Evolutionary conservation across 1,140 invertebrate genomes (phyloP).

Genomic region (Ceratina japonica): DNA sequence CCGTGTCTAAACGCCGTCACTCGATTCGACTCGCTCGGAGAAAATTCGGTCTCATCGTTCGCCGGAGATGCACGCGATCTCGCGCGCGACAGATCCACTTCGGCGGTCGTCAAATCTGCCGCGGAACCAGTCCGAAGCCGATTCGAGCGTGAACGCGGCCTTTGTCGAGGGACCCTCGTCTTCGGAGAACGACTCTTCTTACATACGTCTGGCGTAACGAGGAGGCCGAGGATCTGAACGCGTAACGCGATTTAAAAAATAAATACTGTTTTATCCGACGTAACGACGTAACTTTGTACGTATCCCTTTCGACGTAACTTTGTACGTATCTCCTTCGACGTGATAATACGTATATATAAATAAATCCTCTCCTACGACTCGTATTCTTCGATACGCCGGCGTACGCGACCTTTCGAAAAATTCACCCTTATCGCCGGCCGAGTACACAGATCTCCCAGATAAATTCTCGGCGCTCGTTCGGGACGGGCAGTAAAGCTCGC

Average conservation of each 20-base stretch:
- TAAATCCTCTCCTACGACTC: too few species aligned
- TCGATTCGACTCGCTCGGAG: not conserved
- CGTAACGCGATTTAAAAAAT: too few species aligned
- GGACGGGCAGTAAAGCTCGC: not conserved
- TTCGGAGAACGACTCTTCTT: not conserved
- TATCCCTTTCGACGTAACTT: not conserved
- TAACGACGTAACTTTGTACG: not conserved
- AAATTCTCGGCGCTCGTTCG: not conserved
- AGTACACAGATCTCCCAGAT: not conserved
- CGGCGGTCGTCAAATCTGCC: too few species aligned
- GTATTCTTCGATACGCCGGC: not conserved
- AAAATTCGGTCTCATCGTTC: too few species aligned
- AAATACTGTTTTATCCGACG: not conserved
- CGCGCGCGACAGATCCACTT: too few species aligned
- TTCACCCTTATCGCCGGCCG: constrained; percentile 28
- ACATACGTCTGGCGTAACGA: not conserved
- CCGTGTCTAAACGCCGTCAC: not conserved
- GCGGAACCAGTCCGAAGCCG: too few species aligned
- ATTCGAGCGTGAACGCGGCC: constrained; percentile 4
- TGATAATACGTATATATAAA: too few species aligned
- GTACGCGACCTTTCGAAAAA: constrained; percentile 35
- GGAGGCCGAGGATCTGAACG: too few species aligned
- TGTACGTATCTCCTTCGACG: not conserved
- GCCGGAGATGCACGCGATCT: too few species aligned
- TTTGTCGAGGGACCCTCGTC: not conserved